These are phyloP conservation scores for Lasius fuliginosus DNA, from an alignment of 2,888 invertebrate species.

Conservation along the genomic window DNA sequence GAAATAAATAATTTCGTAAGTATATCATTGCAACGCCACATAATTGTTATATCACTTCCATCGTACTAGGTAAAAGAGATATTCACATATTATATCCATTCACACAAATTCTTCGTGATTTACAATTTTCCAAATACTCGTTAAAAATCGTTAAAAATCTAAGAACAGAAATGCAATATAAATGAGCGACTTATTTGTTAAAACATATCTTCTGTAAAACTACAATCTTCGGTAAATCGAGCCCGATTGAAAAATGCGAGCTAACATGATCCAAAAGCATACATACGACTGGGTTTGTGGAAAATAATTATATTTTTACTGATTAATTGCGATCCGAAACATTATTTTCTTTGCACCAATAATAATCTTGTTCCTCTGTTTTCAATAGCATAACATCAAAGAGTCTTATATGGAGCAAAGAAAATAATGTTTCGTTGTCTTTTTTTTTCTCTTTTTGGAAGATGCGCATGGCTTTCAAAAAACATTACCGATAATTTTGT, in stretches of 20 bases:
- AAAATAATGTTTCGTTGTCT: too few species aligned
- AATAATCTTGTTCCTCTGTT: conserved; percentile 9
- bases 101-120: conserved; percentile 38
- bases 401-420: neutral
- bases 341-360: neutral
- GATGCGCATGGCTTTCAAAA: neutral
- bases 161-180: conserved; percentile 59
- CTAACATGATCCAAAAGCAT: neutral
- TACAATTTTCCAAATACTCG: conserved; percentile 47
- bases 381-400: neutral
- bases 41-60: conserved; percentile 31
- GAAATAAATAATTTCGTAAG: conserved; percentile 57
- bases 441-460: conserved; percentile 21
- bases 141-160: conserved; percentile 50
- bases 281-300: neutral
- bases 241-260: neutral
- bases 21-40: conserved; percentile 30
- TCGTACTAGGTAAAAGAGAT: conserved; percentile 24
- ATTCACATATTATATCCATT: conserved; percentile 40
- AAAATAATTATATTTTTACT: conserved; percentile 21
- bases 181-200: conserved; percentile 24
- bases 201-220: conserved; percentile 35
- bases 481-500: conserved; percentile 2
- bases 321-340: conserved; percentile 12
- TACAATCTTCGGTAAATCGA: conserved; percentile 26